Percentiles rank a stretch among this genome's conserved stretches.
phyloP scores from a whole-genome alignment of 2,797 vertebrate genomes.

The Anabas testudineus region DNA sequence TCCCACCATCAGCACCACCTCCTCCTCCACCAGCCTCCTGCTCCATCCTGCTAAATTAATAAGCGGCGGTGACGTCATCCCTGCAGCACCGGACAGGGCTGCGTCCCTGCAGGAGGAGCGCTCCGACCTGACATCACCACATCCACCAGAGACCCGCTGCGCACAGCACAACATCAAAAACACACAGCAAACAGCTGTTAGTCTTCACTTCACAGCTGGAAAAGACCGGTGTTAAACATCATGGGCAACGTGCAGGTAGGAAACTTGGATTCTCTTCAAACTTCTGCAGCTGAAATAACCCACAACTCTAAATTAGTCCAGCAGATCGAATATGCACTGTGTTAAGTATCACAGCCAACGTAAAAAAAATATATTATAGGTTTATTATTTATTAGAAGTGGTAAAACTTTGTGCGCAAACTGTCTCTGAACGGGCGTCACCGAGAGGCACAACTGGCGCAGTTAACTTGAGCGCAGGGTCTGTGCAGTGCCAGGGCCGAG shows the following conservation, averaged over 20 bases:
- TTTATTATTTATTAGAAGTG: neutral
- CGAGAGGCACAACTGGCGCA: constrained; percentile 30
- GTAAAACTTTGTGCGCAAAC: neutral
- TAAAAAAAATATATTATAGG: accelerated
- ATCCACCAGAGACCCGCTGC: neutral
- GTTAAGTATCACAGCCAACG: no score
- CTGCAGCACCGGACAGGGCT: constrained; percentile 55
- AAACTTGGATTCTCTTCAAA: neutral
- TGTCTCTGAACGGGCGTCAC: neutral
- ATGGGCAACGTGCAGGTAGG: constrained; percentile 87
- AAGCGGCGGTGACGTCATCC: constrained; percentile 65
- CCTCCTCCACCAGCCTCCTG: neutral
- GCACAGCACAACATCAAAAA: neutral
- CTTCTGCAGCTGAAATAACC: neutral
- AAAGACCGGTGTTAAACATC: neutral
- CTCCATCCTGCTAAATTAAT: constrained; percentile 17
- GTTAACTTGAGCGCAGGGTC: constrained; percentile 17
- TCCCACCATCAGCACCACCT: no score
- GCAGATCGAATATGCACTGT: neutral
- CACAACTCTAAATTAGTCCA: neutral
- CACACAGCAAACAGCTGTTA: neutral
- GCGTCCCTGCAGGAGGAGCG: constrained; percentile 30
- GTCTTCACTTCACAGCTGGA: neutral
- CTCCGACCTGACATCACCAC: constrained; percentile 27
- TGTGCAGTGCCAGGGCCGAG: constrained; percentile 4